Conservation (phyloP, 2,797 vertebrate genomes). For the Catharus ustulatus region DNA sequence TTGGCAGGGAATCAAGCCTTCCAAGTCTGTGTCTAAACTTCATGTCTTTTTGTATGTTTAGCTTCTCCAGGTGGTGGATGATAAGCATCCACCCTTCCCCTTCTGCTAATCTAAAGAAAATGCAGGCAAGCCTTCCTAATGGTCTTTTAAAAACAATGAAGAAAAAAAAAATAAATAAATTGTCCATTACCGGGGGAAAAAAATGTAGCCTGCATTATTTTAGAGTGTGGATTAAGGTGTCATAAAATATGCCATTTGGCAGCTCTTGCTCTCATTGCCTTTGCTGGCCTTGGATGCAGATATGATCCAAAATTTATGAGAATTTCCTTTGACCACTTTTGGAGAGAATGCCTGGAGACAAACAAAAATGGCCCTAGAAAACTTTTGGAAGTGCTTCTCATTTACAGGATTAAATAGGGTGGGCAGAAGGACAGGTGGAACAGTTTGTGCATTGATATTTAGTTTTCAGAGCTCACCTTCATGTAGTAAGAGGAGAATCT, state of each 20-base stretch:
- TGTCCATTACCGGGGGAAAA: background rate
- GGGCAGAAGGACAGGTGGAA: background rate
- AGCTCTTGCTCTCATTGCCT: background rate
- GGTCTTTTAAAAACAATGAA: background rate
- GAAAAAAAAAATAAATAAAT: background rate
- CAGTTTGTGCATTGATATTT: background rate
- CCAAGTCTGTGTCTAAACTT: background rate
- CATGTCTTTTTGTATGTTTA: background rate
- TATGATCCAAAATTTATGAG: background rate
- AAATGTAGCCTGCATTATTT: background rate
- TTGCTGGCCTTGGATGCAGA: background rate
- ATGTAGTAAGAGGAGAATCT: background rate
- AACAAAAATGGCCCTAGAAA: background rate
- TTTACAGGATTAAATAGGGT: background rate
- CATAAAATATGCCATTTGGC: background rate
- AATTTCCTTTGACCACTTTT: background rate
- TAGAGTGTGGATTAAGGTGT: background rate
- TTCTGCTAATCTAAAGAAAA: background rate
- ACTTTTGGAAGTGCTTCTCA: background rate
- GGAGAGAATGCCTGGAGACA: background rate
- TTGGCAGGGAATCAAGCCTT: constrained; percentile 11
- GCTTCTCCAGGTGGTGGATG: background rate
- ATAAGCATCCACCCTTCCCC: background rate
- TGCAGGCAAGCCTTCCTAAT: background rate
- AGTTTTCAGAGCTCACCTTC: background rate